A percentile compares a stretch with the other conserved stretches of the same genome.
Evolutionary conservation across 2,797 vertebrate genomes (phyloP).

Genomic region (Limnodromus scolopaceus): DNA sequence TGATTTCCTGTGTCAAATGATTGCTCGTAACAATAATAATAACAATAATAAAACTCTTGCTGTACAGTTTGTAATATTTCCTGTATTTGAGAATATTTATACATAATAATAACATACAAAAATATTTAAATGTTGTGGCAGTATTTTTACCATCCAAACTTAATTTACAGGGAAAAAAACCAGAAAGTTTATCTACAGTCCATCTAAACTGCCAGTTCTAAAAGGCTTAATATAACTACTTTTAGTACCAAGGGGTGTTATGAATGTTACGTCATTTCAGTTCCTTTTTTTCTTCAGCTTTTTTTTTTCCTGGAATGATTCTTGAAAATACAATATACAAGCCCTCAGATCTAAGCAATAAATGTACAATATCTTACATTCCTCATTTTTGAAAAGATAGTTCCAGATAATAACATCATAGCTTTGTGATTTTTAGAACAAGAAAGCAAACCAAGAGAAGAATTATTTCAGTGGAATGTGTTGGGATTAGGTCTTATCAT

Average conservation of each 20-base stretch:
- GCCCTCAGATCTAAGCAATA: constrained; percentile 10
- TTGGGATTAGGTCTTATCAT: constrained; percentile 99
- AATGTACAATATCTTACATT: constrained; percentile 70
- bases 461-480: constrained; percentile 89
- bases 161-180: constrained; percentile 52
- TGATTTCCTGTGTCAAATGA: constrained; percentile 81
- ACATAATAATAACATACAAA: constrained; percentile 64
- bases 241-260: background rate
- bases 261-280: background rate
- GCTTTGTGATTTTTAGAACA: background rate
- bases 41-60: constrained; percentile 57
- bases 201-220: constrained; percentile 28
- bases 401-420: background rate
- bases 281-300: background rate
- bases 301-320: constrained; percentile 8
- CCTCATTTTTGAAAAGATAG: constrained; percentile 19
- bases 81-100: constrained; percentile 67
- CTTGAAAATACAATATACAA: constrained; percentile 49
- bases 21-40: constrained; percentile 40
- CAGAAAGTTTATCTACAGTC: constrained; percentile 44
- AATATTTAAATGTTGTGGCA: constrained; percentile 57
- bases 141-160: constrained; percentile 51
- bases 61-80: constrained; percentile 63
- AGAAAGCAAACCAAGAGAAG: background rate
- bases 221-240: background rate